A percentile compares a stretch with the other conserved stretches of the same genome.
Evolutionary conservation across 2,113 vertebrate species (phyloP).

Genomic region (Zosterops pallidus): DNA sequence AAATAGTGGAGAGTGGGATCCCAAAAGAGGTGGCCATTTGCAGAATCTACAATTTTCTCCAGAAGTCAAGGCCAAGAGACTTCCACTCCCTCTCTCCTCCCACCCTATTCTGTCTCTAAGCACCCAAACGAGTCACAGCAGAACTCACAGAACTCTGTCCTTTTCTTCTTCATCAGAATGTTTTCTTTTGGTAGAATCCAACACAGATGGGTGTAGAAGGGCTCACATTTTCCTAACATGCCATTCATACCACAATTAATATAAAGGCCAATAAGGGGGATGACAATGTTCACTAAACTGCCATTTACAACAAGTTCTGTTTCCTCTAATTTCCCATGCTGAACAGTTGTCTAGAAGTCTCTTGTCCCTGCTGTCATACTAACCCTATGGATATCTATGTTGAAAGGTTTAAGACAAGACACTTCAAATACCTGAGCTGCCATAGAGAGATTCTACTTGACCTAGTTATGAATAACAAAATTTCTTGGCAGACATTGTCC

Average conservation of each 20-base stretch:
- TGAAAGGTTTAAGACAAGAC: background rate
- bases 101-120: background rate
- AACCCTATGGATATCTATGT: background rate
- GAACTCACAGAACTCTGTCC: background rate
- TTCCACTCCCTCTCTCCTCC: background rate
- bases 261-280: background rate
- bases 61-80: background rate
- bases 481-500: background rate
- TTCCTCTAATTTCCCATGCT: too few relatives aligned
- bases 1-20: background rate
- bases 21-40: background rate
- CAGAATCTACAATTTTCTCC: background rate
- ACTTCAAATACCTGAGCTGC: background rate
- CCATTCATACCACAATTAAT: background rate
- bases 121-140: background rate
- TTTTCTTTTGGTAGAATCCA: background rate
- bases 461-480: background rate
- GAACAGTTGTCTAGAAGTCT: background rate
- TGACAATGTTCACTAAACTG: background rate
- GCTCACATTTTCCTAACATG: background rate
- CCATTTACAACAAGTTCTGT: background rate
- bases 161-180: background rate
- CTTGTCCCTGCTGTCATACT: background rate
- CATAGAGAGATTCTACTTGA: background rate
- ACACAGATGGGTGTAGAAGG: background rate